A percentile compares a stretch with the other conserved stretches of the same genome.
These are phyloP conservation scores for Chrysolina haemoptera DNA, from an alignment of 2,888 invertebrate genomes.

Conservation along the genomic window DNA sequence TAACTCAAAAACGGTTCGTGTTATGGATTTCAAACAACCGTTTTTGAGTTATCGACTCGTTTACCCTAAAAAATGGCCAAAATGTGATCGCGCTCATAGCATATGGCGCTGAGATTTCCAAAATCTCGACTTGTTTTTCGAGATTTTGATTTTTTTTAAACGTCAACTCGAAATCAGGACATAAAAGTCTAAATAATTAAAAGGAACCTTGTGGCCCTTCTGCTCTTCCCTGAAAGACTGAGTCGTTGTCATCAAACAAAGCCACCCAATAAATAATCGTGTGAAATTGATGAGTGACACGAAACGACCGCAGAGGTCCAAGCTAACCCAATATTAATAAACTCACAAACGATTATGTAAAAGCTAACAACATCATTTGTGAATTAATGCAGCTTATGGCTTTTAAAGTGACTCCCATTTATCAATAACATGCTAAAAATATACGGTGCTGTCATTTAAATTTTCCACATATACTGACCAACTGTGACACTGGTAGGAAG, in stretches of 20 bases:
- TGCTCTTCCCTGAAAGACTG: too few relatives aligned
- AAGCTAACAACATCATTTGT: constrained; percentile 22
- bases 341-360: constrained; percentile 19
- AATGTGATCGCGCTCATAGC: too few relatives aligned
- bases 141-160: too few relatives aligned
- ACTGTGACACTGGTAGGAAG: background rate
- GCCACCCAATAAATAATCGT: constrained; percentile 9
- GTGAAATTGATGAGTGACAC: constrained; percentile 13
- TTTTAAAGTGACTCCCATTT: constrained; percentile 23
- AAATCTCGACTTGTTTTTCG: too few relatives aligned
- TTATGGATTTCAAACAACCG: too few relatives aligned
- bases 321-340: constrained; percentile 21
- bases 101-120: too few relatives aligned
- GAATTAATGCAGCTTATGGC: constrained; percentile 20
- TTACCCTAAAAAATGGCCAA: too few relatives aligned
- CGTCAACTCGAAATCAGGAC: too few relatives aligned
- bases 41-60: too few relatives aligned
- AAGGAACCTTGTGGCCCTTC: too few relatives aligned
- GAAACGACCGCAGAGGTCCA: constrained; percentile 15
- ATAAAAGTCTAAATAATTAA: too few relatives aligned
- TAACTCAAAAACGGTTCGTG: too few relatives aligned
- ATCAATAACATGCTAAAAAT: constrained; percentile 27
- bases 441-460: constrained; percentile 27
- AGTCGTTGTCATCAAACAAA: background rate
- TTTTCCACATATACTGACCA: constrained; percentile 7